phyloP scores from a whole-genome alignment of 2,113 vertebrate genomes.

The Nanorana parkeri region DNA sequence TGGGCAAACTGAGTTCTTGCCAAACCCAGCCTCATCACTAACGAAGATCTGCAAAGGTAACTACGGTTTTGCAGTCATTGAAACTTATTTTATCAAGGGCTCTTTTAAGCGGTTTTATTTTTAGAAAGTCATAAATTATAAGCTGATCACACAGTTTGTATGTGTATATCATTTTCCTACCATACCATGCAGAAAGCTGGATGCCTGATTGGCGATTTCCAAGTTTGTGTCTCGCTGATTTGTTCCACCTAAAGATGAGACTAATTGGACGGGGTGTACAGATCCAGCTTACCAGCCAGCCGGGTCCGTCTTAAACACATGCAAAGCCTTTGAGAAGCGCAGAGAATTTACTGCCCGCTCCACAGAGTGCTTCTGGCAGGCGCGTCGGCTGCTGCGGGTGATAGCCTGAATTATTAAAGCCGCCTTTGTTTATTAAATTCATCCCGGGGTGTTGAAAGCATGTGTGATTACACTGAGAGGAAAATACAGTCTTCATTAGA shows the following conservation, averaged over 20 bases:
- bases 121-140: background rate
- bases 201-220: background rate
- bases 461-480: constrained; percentile 66
- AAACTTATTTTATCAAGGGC: no score
- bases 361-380: constrained; percentile 76
- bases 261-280: background rate
- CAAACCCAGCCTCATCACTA: no score
- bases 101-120: background rate
- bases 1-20: no score
- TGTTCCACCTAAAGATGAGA: background rate
- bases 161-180: no score
- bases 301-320: constrained; percentile 66
- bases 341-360: constrained; percentile 66
- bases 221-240: background rate
- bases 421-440: constrained; percentile 77
- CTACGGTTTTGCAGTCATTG: no score
- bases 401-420: constrained; percentile 72
- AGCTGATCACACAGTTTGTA: no score
- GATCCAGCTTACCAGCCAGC: background rate
- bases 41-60: no score
- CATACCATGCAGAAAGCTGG: background rate
- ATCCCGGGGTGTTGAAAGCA: constrained; percentile 63
- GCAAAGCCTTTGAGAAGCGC: constrained; percentile 69
- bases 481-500: constrained; percentile 42
- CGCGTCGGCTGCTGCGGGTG: constrained; percentile 70